phyloP scores from a whole-genome alignment of 2,797 vertebrate species.

The Moxostoma hubbsi region DNA sequence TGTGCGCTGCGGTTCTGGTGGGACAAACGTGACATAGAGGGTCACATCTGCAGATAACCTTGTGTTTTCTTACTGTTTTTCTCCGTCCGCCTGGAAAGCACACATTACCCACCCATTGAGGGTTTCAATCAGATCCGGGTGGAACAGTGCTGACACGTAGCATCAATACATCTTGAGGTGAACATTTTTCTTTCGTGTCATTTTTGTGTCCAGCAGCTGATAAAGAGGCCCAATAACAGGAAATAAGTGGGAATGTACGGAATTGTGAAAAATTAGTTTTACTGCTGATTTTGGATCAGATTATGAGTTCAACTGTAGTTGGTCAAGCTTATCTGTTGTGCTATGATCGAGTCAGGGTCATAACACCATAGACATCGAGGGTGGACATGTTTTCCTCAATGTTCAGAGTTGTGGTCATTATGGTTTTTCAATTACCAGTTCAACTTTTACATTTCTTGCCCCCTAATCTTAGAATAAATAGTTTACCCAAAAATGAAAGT shows the following conservation, averaged over 20 bases:
- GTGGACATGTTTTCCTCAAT: not conserved
- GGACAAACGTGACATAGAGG: slow-evolving; percentile 65
- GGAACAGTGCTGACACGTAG: slow-evolving; percentile 49
- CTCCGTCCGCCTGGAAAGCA: slow-evolving; percentile 42
- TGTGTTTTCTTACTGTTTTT: slow-evolving; percentile 68
- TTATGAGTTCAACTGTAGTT: slow-evolving; percentile 19
- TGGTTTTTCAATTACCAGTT: not conserved
- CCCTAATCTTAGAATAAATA: not conserved
- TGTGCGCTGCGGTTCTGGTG: slow-evolving; percentile 47
- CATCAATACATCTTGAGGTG: slow-evolving; percentile 54
- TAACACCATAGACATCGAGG: not conserved
- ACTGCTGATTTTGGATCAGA: slow-evolving; percentile 41
- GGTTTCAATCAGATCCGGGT: slow-evolving; percentile 19
- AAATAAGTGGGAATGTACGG: slow-evolving; percentile 39
- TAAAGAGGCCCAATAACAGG: slow-evolving; percentile 52
- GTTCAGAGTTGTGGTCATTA: not conserved
- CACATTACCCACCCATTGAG: slow-evolving; percentile 43
- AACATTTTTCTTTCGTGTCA: slow-evolving; percentile 38
- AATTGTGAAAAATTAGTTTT: slow-evolving; percentile 44
- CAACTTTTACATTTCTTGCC: not conserved
- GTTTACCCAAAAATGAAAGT: no score
- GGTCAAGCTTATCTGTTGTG: slow-evolving; percentile 27
- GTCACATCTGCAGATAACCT: slow-evolving; percentile 74
- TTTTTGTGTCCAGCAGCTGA: slow-evolving; percentile 48
- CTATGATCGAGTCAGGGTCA: slow-evolving; percentile 16